Evolutionary conservation across 2,797 vertebrate species (phyloP).

Genomic region (Anguilla marmorata): DNA sequence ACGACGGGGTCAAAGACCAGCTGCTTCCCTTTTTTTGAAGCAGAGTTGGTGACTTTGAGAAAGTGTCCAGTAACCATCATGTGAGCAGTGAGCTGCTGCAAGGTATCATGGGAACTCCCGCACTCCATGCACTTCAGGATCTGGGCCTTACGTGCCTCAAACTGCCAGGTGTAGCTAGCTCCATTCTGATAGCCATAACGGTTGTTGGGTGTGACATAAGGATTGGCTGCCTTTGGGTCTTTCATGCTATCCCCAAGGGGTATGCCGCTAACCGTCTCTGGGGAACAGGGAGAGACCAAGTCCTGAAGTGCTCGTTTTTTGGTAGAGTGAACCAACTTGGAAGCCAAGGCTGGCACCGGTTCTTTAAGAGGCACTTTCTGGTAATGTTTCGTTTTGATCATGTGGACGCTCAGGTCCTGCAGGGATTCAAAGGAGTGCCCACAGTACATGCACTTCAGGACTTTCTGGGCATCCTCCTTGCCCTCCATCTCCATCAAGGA

Average conservation of each 20-base stretch:
- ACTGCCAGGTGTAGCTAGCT: slow-evolving; percentile 85
- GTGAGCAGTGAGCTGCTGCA: slow-evolving; percentile 83
- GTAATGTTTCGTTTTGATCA: slow-evolving; percentile 89
- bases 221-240: slow-evolving; percentile 78
- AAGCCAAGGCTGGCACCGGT: slow-evolving; percentile 79
- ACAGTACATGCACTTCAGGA: slow-evolving; percentile 84
- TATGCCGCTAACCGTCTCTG: slow-evolving; percentile 67
- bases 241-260: slow-evolving; percentile 67
- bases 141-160: slow-evolving; percentile 81
- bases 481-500: slow-evolving; percentile 86
- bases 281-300: slow-evolving; percentile 74
- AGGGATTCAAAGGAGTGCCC: slow-evolving; percentile 82
- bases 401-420: slow-evolving; percentile 82
- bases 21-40: slow-evolving; percentile 83
- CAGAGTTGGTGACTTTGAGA: slow-evolving; percentile 81
- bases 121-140: slow-evolving; percentile 86
- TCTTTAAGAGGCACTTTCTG: slow-evolving; percentile 90
- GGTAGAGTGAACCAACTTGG: slow-evolving; percentile 77
- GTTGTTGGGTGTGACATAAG: slow-evolving; percentile 82
- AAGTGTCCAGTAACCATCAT: slow-evolving; percentile 86
- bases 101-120: slow-evolving; percentile 80
- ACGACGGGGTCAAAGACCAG: slow-evolving; percentile 77
- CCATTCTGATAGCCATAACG: slow-evolving; percentile 85
- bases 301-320: slow-evolving; percentile 80
- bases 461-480: slow-evolving; percentile 83